A percentile compares a stretch with the other conserved stretches of the same genome.
These are phyloP conservation scores for Platalea minor DNA, from an alignment of 2,797 vertebrate species.

Conservation along the genomic window DNA sequence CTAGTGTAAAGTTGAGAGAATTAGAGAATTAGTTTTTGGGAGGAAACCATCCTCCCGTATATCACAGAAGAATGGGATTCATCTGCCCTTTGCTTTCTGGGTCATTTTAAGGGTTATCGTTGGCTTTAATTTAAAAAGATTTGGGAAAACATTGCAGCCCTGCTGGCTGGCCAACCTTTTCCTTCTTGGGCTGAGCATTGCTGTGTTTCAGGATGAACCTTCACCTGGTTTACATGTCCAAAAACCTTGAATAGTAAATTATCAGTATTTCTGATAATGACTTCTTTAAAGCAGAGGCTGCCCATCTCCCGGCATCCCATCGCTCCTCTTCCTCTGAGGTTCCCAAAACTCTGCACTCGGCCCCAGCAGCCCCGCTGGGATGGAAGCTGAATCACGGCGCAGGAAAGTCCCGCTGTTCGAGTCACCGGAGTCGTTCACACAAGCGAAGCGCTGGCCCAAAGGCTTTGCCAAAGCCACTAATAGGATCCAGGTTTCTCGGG, in stretches of 20 bases:
- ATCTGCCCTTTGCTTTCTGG: not conserved
- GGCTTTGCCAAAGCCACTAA: slow-evolving; percentile 42
- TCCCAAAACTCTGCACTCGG: not conserved
- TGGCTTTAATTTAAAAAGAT: not conserved
- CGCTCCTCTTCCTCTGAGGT: not conserved
- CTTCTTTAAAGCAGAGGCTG: not conserved
- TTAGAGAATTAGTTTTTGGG: not conserved
- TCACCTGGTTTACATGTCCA: not conserved
- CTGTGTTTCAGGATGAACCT: not conserved
- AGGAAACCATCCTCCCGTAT: not conserved
- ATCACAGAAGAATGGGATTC: not conserved
- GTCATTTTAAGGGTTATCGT: not conserved
- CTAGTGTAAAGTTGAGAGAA: not conserved
- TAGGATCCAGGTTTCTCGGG: slow-evolving; percentile 14
- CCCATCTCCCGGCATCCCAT: not conserved
- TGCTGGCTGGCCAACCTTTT: not conserved
- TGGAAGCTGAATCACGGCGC: not conserved
- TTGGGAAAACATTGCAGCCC: not conserved
- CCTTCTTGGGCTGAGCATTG: not conserved
- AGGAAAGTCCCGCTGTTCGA: slow-evolving; percentile 6
- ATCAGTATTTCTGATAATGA: rapidly evolving
- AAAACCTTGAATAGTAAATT: not conserved
- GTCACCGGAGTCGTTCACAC: not conserved
- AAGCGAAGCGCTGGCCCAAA: not conserved
- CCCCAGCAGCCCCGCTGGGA: not conserved